Percentiles rank a stretch among this genome's conserved stretches.
phyloP scores from a whole-genome alignment of 2,113 vertebrate genomes.

The Hemicordylus capensis region DNA sequence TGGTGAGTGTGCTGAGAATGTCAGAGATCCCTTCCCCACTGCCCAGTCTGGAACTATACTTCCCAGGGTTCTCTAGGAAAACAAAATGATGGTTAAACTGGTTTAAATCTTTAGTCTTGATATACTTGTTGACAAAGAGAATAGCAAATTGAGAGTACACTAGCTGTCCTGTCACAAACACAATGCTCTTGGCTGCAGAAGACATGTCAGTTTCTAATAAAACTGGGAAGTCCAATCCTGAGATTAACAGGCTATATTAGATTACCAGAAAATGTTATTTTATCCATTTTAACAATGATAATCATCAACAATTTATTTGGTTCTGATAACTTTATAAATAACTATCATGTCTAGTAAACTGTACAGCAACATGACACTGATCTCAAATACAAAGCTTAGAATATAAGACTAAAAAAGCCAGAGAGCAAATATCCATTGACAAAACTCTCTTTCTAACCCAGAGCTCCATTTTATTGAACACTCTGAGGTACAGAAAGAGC shows the following conservation, averaged over 20 bases:
- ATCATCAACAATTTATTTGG: slow-evolving; percentile 65
- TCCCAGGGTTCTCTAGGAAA: neutral
- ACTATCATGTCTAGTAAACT: slow-evolving; percentile 70
- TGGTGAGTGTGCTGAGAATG: neutral
- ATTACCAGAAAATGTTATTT: slow-evolving; percentile 63
- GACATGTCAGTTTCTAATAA: slow-evolving; percentile 43
- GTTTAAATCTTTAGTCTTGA: neutral
- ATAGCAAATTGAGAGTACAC: slow-evolving; percentile 65
- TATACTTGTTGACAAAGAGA: slow-evolving; percentile 37
- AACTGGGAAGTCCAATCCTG: slow-evolving; percentile 52
- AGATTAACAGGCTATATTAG: slow-evolving; percentile 54
- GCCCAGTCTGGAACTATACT: neutral
- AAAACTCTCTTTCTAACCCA: slow-evolving; percentile 72
- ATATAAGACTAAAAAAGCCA: slow-evolving; percentile 71
- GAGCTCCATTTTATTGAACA: slow-evolving; percentile 76
- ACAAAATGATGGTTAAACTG: neutral
- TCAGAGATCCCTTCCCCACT: neutral
- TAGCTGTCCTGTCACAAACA: slow-evolving; percentile 67
- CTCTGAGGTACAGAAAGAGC: slow-evolving; percentile 73
- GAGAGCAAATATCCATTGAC: slow-evolving; percentile 60
- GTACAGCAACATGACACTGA: slow-evolving; percentile 70
- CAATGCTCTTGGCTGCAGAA: slow-evolving; percentile 68
- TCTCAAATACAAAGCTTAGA: slow-evolving; percentile 73
- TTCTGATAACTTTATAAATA: slow-evolving; percentile 76
- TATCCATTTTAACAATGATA: slow-evolving; percentile 67